These are phyloP conservation scores for Brevimyrus niger DNA, from an alignment of 2,113 vertebrate species.

Conservation along the genomic window DNA sequence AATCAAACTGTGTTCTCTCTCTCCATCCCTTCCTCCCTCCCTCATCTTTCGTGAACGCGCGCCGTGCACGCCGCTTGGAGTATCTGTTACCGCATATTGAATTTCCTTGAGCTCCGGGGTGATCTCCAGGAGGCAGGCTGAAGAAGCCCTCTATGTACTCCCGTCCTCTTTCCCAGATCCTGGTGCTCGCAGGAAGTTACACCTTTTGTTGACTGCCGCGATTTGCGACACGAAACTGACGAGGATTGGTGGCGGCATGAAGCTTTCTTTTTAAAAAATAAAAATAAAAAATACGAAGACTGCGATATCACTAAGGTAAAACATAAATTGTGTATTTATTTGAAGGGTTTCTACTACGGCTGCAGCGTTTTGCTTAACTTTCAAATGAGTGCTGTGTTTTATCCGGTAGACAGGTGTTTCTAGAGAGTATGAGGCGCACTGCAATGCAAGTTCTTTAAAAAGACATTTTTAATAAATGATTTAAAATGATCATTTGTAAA, in stretches of 20 bases:
- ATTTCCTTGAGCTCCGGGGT: constrained; percentile 15
- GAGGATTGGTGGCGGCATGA: constrained; percentile 14
- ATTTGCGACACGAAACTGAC: not conserved
- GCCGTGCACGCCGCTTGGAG: constrained; percentile 4
- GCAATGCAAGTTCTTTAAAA: not conserved
- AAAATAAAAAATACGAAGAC: not conserved
- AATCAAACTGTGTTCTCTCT: not conserved
- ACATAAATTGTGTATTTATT: not conserved
- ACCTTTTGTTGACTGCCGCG: constrained; percentile 7
- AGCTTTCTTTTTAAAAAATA: constrained; percentile 12
- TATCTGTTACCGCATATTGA: constrained; percentile 22
- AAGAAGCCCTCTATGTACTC: not conserved
- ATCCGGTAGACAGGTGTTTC: not conserved
- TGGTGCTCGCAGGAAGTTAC: constrained; percentile 24
- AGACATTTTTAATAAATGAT: not conserved
- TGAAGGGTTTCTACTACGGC: not conserved
- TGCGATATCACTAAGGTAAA: not conserved
- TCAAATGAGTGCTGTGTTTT: not conserved
- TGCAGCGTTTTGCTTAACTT: not conserved
- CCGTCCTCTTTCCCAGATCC: not conserved
- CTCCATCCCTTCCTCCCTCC: not conserved
- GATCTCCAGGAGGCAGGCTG: not conserved
- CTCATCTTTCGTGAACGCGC: not conserved
- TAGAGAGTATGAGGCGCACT: not conserved
- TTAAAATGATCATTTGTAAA: not conserved